A percentile compares a stretch with the other conserved stretches of the same genome.
Conservation (phyloP, 2,888 invertebrate species). For the Drosophila kambysellisi region DNA sequence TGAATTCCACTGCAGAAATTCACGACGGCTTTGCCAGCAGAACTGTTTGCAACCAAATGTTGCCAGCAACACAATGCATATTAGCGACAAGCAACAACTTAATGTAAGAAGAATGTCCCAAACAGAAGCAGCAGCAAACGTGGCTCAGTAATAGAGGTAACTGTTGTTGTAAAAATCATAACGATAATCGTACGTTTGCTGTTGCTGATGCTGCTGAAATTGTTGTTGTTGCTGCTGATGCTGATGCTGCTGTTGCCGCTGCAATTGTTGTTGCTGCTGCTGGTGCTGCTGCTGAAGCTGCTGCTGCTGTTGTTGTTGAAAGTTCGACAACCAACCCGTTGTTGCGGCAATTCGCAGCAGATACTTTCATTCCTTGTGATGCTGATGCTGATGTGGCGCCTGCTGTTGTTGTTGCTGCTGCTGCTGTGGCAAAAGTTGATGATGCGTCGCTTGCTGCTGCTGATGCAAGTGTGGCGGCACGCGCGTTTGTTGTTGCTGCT, state of each 20-base stretch:
- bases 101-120: constrained; percentile 1
- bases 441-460: constrained; percentile 59
- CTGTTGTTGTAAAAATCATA: constrained; percentile 69
- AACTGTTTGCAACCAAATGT: constrained; percentile 51
- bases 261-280: constrained; percentile 31
- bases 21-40: constrained; percentile 14
- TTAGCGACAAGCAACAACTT: constrained; percentile 13
- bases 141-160: constrained; percentile 63
- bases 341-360: constrained; percentile 82
- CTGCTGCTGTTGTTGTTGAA: constrained; percentile 61
- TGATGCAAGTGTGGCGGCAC: constrained; percentile 43
- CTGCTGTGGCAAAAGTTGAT: constrained; percentile 54
- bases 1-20: constrained; percentile 19
- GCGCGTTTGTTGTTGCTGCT: constrained; percentile 44
- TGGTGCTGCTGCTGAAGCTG: constrained; percentile 43
- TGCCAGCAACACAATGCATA: constrained; percentile 70
- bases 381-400: constrained; percentile 67
- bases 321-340: constrained; percentile 80
- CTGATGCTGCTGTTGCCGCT: constrained; percentile 50
- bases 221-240: constrained; percentile 43
- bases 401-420: constrained; percentile 58
- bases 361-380: constrained; percentile 83
- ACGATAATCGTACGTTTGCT: constrained; percentile 56
- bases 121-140: constrained; percentile 9
- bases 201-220: constrained; percentile 52